phyloP scores from a whole-genome alignment of 2,113 vertebrate genomes.

The Naja naja region DNA sequence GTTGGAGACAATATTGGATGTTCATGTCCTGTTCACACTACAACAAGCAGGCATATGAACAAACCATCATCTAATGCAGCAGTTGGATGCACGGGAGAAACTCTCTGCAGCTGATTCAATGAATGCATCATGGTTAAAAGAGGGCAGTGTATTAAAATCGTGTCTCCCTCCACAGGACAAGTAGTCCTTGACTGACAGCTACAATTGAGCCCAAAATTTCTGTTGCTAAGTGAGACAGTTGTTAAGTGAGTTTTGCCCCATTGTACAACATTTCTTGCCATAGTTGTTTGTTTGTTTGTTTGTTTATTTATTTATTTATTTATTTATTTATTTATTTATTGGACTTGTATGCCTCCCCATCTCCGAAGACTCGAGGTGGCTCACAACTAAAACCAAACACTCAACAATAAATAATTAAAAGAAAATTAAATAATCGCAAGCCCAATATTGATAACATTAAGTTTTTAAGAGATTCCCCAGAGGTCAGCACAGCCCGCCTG shows the following conservation, averaged over 20 bases:
- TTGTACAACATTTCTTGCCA: background rate
- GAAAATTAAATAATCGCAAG: too few species aligned
- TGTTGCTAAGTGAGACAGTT: background rate
- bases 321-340: too few species aligned
- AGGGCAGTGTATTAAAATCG: background rate
- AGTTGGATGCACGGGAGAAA: background rate
- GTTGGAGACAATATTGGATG: background rate
- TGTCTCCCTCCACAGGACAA: background rate
- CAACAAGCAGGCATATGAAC: background rate
- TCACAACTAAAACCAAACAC: too few species aligned
- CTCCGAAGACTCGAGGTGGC: too few species aligned
- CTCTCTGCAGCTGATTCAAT: background rate
- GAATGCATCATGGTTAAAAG: background rate
- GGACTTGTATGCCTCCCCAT: too few species aligned
- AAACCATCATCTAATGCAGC: background rate
- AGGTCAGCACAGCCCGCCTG: too few species aligned
- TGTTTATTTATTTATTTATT: too few species aligned
- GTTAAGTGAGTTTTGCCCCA: background rate
- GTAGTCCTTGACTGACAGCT: background rate
- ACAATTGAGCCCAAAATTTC: background rate
- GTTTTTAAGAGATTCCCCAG: too few species aligned
- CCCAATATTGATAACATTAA: too few species aligned
- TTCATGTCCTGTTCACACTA: background rate
- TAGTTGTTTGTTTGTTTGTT: too few species aligned
- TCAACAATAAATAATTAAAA: too few species aligned